Conservation (phyloP, 2,113 vertebrate genomes). For the Pluvianellus socialis region DNA sequence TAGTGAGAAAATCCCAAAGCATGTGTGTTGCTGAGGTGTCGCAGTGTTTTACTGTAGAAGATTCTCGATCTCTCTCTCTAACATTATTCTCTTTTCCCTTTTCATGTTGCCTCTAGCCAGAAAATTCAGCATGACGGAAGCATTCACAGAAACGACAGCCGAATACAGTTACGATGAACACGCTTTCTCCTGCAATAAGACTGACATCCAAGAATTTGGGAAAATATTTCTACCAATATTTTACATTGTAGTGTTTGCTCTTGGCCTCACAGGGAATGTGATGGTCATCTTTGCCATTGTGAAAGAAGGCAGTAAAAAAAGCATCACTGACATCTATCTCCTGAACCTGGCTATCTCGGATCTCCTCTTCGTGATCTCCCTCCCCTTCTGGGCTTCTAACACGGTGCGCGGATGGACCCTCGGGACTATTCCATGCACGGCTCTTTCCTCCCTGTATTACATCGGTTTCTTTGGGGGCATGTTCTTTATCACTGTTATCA, state of each 20-base stretch:
- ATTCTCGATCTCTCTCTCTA: background rate
- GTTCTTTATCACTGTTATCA: constrained; percentile 90
- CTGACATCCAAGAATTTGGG: constrained; percentile 58
- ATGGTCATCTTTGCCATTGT: constrained; percentile 84
- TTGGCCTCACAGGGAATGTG: constrained; percentile 84
- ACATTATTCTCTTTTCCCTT: background rate
- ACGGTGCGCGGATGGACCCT: constrained; percentile 74
- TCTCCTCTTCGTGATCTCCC: constrained; percentile 81
- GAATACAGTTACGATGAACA: constrained; percentile 41
- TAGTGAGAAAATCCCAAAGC: background rate
- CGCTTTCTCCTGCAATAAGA: constrained; percentile 36
- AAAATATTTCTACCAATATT: constrained; percentile 58
- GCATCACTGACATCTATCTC: constrained; percentile 89
- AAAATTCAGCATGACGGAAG: constrained; percentile 55
- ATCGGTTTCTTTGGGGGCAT: constrained; percentile 86
- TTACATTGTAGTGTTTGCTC: constrained; percentile 77
- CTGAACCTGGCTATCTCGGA: constrained; percentile 88
- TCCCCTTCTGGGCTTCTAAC: constrained; percentile 88
- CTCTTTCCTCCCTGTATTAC: constrained; percentile 79
- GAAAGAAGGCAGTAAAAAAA: constrained; percentile 74
- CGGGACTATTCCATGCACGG: constrained; percentile 76
- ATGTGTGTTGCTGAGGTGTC: background rate
- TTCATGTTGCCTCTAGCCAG: background rate
- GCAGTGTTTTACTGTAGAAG: background rate
- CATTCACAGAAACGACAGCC: background rate